phyloP scores from a whole-genome alignment of 1,140 invertebrate genomes.

The Nasonia longicornis region DNA sequence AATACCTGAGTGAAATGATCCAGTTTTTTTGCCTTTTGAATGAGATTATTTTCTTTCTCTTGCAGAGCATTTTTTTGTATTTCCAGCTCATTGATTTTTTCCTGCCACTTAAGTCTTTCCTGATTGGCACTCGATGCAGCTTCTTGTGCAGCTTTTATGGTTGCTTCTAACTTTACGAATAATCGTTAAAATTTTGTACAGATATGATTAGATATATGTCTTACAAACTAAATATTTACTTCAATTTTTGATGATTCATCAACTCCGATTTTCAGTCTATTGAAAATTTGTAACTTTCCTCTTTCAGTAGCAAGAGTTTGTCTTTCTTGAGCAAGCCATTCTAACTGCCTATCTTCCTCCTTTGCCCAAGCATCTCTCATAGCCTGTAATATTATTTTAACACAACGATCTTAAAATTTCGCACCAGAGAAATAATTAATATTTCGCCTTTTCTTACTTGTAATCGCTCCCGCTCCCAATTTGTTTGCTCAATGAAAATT shows the following conservation, averaged over 20 bases:
- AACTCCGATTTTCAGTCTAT: constrained; percentile 54
- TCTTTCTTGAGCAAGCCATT: constrained; percentile 57
- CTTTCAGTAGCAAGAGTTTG: constrained; percentile 57
- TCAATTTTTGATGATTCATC: constrained; percentile 59
- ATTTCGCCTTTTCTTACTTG: constrained; percentile 50
- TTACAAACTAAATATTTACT: constrained; percentile 49
- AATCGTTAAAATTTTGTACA: constrained; percentile 19
- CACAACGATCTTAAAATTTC: neutral
- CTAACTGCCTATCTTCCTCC: constrained; percentile 60
- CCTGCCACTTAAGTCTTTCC: constrained; percentile 61
- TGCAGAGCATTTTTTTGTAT: constrained; percentile 51
- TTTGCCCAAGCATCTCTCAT: constrained; percentile 62
- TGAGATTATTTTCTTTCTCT: constrained; percentile 59
- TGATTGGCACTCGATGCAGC: constrained; percentile 52
- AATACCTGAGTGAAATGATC: constrained; percentile 60
- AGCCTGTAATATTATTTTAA: constrained; percentile 45
- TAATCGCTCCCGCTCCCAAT: constrained; percentile 62
- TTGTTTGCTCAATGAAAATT: constrained; percentile 60
- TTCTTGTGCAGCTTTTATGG: constrained; percentile 61
- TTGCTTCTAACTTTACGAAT: constrained; percentile 56
- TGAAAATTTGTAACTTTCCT: constrained; percentile 58
- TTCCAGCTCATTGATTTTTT: constrained; percentile 58
- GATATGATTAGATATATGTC: neutral
- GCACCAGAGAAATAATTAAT: neutral
- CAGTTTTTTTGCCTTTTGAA: constrained; percentile 61